Percentiles rank a stretch among this genome's conserved stretches.
Conservation (phyloP, 2,113 vertebrate genomes). For the Peromyscus californicus region DNA sequence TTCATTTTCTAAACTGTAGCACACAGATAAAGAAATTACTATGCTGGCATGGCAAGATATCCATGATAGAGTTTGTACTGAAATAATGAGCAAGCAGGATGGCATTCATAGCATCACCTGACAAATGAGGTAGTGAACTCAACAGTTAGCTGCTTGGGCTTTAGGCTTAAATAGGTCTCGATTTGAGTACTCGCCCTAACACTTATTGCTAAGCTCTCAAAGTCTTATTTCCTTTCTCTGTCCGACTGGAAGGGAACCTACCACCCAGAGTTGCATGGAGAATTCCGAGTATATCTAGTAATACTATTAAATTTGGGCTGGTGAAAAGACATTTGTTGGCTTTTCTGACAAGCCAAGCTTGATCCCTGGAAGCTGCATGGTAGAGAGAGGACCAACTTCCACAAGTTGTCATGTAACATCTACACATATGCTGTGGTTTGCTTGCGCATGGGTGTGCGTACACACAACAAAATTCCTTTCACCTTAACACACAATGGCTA, state of each 20-base stretch:
- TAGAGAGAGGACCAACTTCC: too few species aligned
- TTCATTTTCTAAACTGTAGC: constrained; percentile 14
- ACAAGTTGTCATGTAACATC: neutral
- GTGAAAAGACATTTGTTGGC: neutral
- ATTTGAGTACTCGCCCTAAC: neutral
- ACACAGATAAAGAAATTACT: neutral
- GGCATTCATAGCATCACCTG: neutral
- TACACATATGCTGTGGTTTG: neutral
- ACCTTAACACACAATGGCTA: neutral
- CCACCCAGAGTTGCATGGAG: neutral
- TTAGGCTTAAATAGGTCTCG: neutral
- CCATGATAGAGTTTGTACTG: neutral
- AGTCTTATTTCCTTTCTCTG: constrained; percentile 11
- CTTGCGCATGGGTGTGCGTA: neutral
- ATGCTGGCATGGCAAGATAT: neutral
- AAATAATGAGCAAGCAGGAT: neutral
- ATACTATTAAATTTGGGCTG: neutral
- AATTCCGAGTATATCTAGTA: constrained; percentile 15
- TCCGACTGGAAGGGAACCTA: neutral
- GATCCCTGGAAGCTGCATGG: neutral
- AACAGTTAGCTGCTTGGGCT: neutral
- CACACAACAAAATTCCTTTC: neutral
- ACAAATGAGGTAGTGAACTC: neutral
- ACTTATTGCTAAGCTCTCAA: neutral
- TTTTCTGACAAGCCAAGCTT: neutral